Conservation (phyloP, 2,797 vertebrate genomes). For the Poeciliopsis gracilis region DNA sequence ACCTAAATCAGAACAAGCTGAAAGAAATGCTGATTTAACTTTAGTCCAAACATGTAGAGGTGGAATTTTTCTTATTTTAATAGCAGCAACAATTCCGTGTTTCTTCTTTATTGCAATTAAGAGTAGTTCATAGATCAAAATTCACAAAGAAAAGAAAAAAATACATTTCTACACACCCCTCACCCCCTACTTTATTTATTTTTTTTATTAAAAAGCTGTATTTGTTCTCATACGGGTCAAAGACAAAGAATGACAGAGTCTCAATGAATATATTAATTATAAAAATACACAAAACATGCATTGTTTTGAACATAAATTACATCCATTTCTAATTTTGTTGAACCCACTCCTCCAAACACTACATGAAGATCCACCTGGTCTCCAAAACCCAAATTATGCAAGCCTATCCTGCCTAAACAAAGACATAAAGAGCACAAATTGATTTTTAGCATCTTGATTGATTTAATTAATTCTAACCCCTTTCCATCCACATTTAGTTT, state of each 20-base stretch:
- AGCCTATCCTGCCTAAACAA: neutral
- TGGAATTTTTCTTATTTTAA: neutral
- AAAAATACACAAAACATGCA: neutral
- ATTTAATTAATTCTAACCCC: neutral
- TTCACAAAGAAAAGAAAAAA: conserved; percentile 1
- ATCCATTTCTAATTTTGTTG: neutral
- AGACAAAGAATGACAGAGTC: neutral
- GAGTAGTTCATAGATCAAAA: conserved; percentile 5
- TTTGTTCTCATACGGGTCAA: neutral
- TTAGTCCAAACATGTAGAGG: conserved; percentile 1
- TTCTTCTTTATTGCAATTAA: neutral
- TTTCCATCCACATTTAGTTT: neutral
- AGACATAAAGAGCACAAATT: neutral
- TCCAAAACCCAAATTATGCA: neutral
- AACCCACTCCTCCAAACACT: neutral
- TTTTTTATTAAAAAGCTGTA: neutral
- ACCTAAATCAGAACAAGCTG: conserved; percentile 6
- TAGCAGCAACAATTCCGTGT: conserved; percentile 4
- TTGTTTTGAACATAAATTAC: too few species aligned
- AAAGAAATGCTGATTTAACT: conserved; percentile 13
- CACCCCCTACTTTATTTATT: too few species aligned
- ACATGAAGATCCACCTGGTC: neutral
- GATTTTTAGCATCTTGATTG: neutral
- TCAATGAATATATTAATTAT: neutral
- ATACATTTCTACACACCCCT: neutral